Evolutionary conservation across 2,113 vertebrate species (phyloP).

Genomic region (Phaetusa simplex): DNA sequence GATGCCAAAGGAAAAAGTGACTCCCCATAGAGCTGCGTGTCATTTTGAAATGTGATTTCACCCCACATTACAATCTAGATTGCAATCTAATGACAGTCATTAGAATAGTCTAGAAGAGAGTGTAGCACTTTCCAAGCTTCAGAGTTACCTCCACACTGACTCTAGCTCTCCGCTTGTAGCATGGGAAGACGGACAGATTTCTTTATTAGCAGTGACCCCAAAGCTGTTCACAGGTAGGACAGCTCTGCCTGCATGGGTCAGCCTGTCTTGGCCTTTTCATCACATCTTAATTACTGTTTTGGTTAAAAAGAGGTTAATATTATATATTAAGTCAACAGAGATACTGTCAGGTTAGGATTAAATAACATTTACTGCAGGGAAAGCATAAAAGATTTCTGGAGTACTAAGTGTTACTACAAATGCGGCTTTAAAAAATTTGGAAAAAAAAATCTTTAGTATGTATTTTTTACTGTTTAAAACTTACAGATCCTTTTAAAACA

Average conservation of each 20-base stretch:
- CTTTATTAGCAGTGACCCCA: not conserved
- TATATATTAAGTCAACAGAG: not conserved
- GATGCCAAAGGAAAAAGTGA: not conserved
- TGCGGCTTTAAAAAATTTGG: not conserved
- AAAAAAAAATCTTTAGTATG: too few species aligned
- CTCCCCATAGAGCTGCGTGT: not conserved
- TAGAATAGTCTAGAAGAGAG: not conserved
- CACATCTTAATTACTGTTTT: not conserved
- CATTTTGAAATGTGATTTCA: not conserved
- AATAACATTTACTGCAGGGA: not conserved
- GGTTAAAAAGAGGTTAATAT: not conserved
- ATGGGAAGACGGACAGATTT: not conserved
- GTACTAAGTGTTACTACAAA: not conserved
- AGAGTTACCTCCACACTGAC: not conserved
- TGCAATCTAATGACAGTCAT: not conserved
- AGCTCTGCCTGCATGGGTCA: not conserved
- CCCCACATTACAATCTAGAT: not conserved
- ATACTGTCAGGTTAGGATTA: not conserved
- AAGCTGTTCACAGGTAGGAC: not conserved
- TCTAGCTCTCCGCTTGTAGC: not conserved
- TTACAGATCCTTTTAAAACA: not conserved
- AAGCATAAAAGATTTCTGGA: not conserved
- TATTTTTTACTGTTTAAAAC: not conserved
- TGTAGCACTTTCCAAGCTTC: not conserved
- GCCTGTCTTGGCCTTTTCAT: not conserved